These are phyloP conservation scores for Amphilophus citrinellus DNA, from an alignment of 2,113 vertebrate species.

Conservation along the genomic window DNA sequence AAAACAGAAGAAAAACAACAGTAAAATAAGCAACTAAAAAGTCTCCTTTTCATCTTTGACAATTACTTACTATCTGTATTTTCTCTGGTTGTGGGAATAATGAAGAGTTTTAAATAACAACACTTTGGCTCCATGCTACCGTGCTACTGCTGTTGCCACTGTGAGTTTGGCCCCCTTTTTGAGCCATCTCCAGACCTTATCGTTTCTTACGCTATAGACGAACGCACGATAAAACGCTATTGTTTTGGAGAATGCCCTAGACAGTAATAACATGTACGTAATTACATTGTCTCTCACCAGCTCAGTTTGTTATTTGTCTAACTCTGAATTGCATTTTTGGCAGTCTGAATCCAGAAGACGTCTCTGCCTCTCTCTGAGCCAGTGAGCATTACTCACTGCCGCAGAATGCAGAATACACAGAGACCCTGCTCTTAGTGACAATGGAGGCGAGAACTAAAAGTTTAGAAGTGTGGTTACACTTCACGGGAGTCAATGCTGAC, in stretches of 20 bases:
- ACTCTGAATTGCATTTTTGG: background rate
- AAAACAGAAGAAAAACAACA: background rate
- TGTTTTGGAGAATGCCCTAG: background rate
- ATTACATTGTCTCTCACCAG: background rate
- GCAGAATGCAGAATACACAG: background rate
- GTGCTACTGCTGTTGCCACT: background rate
- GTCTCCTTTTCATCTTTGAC: background rate
- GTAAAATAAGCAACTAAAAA: conserved; percentile 12
- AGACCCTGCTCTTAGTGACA: background rate
- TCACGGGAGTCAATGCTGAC: background rate
- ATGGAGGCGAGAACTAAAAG: background rate
- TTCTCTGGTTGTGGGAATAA: background rate
- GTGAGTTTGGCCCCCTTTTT: background rate
- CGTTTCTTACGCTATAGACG: conserved; percentile 30
- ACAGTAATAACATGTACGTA: background rate
- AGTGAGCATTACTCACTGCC: background rate
- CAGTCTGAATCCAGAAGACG: background rate
- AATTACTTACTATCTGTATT: conserved; percentile 34
- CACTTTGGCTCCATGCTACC: background rate
- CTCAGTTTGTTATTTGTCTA: background rate
- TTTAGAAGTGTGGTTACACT: background rate
- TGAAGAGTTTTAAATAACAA: conserved; percentile 25
- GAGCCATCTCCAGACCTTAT: background rate
- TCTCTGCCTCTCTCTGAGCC: background rate
- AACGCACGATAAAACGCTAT: background rate